Evolutionary conservation across 1,140 invertebrate genomes (phyloP).

Genomic region (Planococcus citri): DNA sequence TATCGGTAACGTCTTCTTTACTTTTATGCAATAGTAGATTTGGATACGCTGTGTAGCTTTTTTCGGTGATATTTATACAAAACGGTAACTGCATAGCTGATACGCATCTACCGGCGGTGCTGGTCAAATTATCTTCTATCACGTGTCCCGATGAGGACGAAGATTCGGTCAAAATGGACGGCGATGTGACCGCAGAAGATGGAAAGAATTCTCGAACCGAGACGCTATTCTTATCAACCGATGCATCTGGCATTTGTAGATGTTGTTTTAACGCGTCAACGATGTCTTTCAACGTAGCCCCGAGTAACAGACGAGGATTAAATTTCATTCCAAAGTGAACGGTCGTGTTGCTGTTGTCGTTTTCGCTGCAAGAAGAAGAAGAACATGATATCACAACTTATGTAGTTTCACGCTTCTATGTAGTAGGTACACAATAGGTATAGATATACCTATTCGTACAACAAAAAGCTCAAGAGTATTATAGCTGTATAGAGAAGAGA

Average conservation of each 20-base stretch:
- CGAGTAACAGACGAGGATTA: slow-evolving; percentile 25
- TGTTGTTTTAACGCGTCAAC: slow-evolving; percentile 41
- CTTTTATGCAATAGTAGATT: slow-evolving; percentile 56
- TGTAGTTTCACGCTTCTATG: too few species aligned
- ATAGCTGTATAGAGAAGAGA: too few species aligned
- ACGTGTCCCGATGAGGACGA: slow-evolving; percentile 17
- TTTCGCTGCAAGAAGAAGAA: slow-evolving; percentile 4
- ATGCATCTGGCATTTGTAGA: neutral
- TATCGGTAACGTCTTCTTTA: slow-evolving; percentile 51
- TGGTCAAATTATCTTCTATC: slow-evolving; percentile 22
- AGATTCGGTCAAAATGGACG: slow-evolving; percentile 43
- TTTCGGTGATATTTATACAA: slow-evolving; percentile 51
- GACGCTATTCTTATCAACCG: neutral
- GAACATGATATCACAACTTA: neutral
- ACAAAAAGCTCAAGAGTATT: neutral
- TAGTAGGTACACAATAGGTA: too few species aligned
- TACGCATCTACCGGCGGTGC: neutral
- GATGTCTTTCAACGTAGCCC: slow-evolving; percentile 46
- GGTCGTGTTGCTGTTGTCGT: neutral
- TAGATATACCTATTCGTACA: too few species aligned
- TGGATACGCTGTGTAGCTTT: slow-evolving; percentile 72
- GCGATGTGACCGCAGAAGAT: slow-evolving; percentile 39
- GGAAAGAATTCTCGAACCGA: slow-evolving; percentile 35
- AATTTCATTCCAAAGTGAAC: slow-evolving; percentile 13
- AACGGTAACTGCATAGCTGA: slow-evolving; percentile 47